Percentiles rank a stretch among this genome's conserved stretches.
phyloP scores from a whole-genome alignment of 2,113 vertebrate species.

The Rhinopithecus roxellana region DNA sequence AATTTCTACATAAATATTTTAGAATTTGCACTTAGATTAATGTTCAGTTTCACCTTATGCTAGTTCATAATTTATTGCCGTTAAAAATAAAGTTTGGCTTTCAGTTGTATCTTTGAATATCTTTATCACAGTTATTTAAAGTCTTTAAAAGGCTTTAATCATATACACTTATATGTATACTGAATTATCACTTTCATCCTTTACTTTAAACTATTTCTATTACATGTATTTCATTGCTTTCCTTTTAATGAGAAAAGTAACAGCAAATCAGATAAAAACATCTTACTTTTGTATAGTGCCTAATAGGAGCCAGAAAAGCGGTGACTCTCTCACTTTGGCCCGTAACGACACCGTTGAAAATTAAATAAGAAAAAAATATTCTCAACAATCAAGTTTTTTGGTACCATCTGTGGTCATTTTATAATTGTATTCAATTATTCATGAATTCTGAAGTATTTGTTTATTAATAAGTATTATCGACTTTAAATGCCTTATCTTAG shows the following conservation, averaged over 20 bases:
- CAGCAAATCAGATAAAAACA: background rate
- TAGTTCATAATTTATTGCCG: background rate
- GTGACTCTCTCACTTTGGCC: background rate
- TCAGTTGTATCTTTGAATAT: background rate
- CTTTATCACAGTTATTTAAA: background rate
- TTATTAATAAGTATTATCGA: background rate
- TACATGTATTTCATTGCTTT: background rate
- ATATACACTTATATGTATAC: background rate
- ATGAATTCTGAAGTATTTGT: background rate
- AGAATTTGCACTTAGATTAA: background rate
- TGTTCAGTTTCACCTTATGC: background rate
- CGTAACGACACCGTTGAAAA: background rate
- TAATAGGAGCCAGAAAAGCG: background rate
- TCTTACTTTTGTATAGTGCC: background rate
- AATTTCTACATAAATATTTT: background rate
- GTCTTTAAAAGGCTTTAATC: background rate
- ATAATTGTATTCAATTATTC: background rate
- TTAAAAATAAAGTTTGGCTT: background rate
- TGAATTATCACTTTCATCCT: background rate
- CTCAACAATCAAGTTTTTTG: background rate
- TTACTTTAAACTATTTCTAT: background rate
- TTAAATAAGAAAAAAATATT: background rate
- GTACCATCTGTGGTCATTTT: background rate
- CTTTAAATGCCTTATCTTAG: background rate
- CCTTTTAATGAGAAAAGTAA: background rate